phyloP scores from a whole-genome alignment of 2,113 vertebrate species.

The Tiliqua scincoides region DNA sequence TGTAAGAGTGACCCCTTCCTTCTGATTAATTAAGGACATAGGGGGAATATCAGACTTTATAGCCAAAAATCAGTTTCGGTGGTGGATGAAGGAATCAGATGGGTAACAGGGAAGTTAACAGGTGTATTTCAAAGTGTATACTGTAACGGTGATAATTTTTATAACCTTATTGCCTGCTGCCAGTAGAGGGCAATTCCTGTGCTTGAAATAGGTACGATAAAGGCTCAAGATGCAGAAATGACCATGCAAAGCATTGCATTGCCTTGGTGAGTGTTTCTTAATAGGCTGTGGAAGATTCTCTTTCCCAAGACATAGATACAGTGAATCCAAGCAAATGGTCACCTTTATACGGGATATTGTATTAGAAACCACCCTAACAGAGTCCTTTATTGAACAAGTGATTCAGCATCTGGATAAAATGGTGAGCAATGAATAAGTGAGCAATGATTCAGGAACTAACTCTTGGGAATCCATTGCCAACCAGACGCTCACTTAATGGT shows the following conservation, averaged over 20 bases:
- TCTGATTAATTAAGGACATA: neutral
- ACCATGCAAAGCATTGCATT: neutral
- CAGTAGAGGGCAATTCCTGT: neutral
- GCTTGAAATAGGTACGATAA: neutral
- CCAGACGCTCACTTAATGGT: neutral
- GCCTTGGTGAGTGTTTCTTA: neutral
- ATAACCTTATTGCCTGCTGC: neutral
- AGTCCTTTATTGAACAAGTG: neutral
- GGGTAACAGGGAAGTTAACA: neutral
- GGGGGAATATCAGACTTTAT: neutral
- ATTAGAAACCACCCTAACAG: rapidly evolving
- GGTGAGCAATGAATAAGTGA: neutral
- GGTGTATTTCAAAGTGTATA: neutral
- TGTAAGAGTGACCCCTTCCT: neutral
- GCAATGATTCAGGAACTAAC: neutral
- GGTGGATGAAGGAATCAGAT: neutral
- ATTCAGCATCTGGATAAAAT: neutral
- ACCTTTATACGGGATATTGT: neutral
- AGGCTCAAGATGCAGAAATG: neutral
- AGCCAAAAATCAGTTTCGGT: neutral
- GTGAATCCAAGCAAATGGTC: neutral
- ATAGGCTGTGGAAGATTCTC: neutral
- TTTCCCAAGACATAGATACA: neutral
- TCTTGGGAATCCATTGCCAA: neutral
- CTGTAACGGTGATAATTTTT: neutral